Evolutionary conservation across 2,888 invertebrate genomes (phyloP), one percentile per base, ranked within the genome.

Genomic region (Ichneumoninae sp.): DNA sequence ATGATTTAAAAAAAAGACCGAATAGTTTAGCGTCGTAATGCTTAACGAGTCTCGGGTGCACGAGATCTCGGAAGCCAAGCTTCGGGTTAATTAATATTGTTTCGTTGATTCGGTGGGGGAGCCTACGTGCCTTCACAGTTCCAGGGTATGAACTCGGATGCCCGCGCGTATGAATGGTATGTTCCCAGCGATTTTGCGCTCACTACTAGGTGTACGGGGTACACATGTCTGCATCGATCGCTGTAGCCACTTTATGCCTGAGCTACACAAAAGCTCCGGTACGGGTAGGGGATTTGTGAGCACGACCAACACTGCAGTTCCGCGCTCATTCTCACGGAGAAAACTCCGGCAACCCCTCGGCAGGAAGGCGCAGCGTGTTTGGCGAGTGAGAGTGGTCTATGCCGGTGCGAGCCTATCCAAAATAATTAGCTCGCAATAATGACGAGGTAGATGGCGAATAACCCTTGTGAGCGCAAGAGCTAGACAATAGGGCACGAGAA

Each of bases 81-180:
- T 26, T 30, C 85, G 78, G 86, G 89, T 87, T 91, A 91, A 91
- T 91, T 91, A 91, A 89, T 89, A 88, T 90, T 88, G 88, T 86
- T 90, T 91, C 89, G 88, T 90, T 88, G 87, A 88, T 87, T 89
- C 85, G 81, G 77, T 69, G 65, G 70, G 69, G 82, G 30, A 30
- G 68, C 85, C 83, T 81, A 26, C 19, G 66, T 52, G 86, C 26
- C 22, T 57, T 81, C 81, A 82, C 75, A 80, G 77, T 75, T 68
- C 75, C 57, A 63, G 54, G 82, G 82, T 57, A 83, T 63, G 68
- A 73, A 81, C 74, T 40, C 33, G 66, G 57, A 66, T 65, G 70
- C 40, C 54, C 7, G 54, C 40, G 3, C 70, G 33, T 1, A 52
- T 10, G 52, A n/a, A 3, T 8, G n/a, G 8, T 10, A 19, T 33